phyloP scores from a whole-genome alignment of 2,888 invertebrate species.

The Zeuzera pyrina region DNA sequence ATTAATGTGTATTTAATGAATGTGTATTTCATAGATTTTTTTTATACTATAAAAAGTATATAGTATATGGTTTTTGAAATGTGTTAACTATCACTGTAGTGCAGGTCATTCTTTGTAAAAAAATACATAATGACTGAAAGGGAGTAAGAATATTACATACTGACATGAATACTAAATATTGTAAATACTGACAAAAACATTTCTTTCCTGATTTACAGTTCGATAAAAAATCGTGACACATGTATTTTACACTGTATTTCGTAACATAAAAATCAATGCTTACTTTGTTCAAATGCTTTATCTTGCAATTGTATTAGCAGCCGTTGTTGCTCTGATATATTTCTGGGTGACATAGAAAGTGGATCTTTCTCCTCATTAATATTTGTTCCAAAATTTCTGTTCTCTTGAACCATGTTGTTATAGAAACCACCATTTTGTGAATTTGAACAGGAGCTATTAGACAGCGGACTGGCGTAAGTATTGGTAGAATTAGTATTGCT shows the following conservation, averaged over 20 bases:
- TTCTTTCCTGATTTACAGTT: no score
- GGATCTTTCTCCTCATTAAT: conserved; percentile 62
- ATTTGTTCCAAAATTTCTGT: conserved; percentile 50
- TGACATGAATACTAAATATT: no score
- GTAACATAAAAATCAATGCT: neutral
- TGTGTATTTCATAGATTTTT: no score
- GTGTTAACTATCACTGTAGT: no score
- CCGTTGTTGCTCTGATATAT: conserved; percentile 47
- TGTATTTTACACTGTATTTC: neutral
- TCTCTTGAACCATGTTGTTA: conserved; percentile 55
- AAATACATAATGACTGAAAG: no score
- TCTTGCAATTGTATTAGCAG: conserved; percentile 49
- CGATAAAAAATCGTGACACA: no score
- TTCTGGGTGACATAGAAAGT: conserved; percentile 57
- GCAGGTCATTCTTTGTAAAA: no score
- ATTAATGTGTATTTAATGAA: no score
- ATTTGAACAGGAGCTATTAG: conserved; percentile 47
- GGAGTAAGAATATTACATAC: no score
- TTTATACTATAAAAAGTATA: no score
- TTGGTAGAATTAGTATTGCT: conserved; percentile 55
- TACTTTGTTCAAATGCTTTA: conserved; percentile 58
- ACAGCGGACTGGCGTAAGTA: conserved; percentile 46
- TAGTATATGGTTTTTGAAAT: no score
- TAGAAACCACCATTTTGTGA: conserved; percentile 66
- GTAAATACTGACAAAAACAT: no score